Evolutionary conservation across 2,888 invertebrate species (phyloP), one percentile per base, ranked within the genome.

Genomic region (Zootermopsis nevadensis): DNA sequence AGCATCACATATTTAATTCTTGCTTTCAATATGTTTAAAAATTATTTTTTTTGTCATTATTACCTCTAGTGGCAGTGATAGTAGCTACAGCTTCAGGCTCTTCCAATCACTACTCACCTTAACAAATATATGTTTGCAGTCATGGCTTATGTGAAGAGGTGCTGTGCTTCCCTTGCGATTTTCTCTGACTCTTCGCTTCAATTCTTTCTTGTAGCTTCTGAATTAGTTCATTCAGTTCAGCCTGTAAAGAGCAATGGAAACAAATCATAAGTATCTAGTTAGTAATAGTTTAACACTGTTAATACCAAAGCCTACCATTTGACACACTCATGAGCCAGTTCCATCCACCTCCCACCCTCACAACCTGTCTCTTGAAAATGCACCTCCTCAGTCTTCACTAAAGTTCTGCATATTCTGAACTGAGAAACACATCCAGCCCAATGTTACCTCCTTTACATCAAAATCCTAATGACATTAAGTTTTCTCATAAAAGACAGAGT

Each of bases 151-250:
- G 79, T n/a, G 53, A n/a, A 31, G 35, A 22, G 4, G 60, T 53
- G 42, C 24, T 69, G 22, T 48, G n/a, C 67, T 30, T 82, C 53
- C 53, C 69, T 69, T 69, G 77, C 7, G 82, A 67, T 77, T 88
- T 89, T 87, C 90, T 91, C 86, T 89, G 89, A 86, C 89, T 89
- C 89, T 91, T 91, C 86, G 89, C 88, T 88, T 90, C 90, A 85
- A 91, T 91, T 86, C 89, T 88, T 72, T 89, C 89, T 85, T 90
- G 88, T 83, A 91, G 85, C 87, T 91, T 91, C 72, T 89, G 89
- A 85, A 91, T 88, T 85, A 91, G 88, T 84, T 90, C 90, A 84
- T 90, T 88, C 85, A 91, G 87, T 87, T 91, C 91, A 33, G 88
- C 88, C 91, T 91, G 86, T 80, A 86, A n/a, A n/a, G 86, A 15